Conservation (phyloP, 2,113 vertebrate species). For the Tauraco erythrolophus region DNA sequence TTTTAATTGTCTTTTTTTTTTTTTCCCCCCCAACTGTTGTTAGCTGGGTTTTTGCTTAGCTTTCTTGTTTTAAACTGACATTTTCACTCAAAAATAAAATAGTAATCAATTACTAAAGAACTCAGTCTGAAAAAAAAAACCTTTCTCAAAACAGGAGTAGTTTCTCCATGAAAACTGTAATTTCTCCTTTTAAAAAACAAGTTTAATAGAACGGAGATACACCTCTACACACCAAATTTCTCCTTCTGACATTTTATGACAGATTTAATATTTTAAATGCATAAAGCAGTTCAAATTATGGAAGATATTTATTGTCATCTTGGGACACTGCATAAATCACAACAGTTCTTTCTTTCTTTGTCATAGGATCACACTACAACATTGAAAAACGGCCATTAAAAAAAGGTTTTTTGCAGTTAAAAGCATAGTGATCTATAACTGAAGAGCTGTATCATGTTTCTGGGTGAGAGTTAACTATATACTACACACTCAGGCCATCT, state of each 20-base stretch:
- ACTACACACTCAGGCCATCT: not conserved
- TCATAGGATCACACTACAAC: accelerated
- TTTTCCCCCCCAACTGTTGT: not conserved
- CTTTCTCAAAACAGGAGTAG: not conserved
- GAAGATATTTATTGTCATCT: not conserved
- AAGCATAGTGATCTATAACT: not conserved
- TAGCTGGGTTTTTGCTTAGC: not conserved
- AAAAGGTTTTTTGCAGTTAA: accelerated
- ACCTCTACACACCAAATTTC: not conserved
- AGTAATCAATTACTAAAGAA: not conserved
- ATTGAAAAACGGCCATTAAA: not conserved
- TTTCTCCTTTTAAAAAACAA: not conserved
- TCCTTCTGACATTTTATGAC: not conserved
- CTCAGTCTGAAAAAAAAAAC: not conserved
- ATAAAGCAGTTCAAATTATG: not conserved
- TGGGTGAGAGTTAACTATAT: not conserved
- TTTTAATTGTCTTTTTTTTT: not conserved
- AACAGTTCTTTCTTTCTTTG: not conserved
- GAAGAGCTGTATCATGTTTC: not conserved
- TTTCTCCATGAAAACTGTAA: not conserved
- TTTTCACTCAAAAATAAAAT: not conserved
- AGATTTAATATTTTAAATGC: not conserved
- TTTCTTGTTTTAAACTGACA: not conserved
- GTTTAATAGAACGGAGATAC: not conserved
- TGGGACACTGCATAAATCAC: not conserved